Percentiles rank a stretch among this genome's conserved stretches.
Evolutionary conservation across 1,140 invertebrate species (phyloP).

Genomic region (Oppia nitens): DNA sequence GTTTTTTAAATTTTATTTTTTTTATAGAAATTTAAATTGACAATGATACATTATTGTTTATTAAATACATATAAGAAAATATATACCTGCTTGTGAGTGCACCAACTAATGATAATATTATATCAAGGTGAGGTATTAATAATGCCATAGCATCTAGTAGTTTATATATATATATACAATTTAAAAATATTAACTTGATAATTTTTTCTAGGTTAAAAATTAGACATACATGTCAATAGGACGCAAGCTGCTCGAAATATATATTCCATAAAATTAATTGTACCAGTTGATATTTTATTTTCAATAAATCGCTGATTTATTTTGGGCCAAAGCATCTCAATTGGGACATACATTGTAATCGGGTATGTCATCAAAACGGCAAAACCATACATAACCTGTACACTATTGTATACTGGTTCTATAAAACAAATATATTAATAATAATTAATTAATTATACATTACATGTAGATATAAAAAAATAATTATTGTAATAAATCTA

Average conservation of each 20-base stretch:
- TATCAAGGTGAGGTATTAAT: constrained; percentile 51
- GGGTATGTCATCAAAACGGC: constrained; percentile 72
- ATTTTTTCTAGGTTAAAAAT: background rate
- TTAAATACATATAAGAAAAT: background rate
- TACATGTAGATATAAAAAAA: too few relatives aligned
- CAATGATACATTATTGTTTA: background rate
- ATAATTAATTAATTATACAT: too few relatives aligned
- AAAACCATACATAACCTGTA: constrained; percentile 60
- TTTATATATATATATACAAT: constrained; percentile 27
- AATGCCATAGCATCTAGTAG: constrained; percentile 26
- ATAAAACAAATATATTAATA: too few relatives aligned
- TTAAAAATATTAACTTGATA: constrained; percentile 21
- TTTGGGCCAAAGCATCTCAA: constrained; percentile 67
- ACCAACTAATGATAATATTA: constrained; percentile 75
- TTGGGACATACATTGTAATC: constrained; percentile 82
- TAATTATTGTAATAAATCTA: too few relatives aligned
- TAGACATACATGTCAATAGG: constrained; percentile 29
- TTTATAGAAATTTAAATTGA: background rate
- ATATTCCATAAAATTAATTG: constrained; percentile 24
- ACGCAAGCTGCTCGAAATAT: constrained; percentile 28
- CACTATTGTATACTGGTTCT: constrained; percentile 55
- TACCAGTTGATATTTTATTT: constrained; percentile 10
- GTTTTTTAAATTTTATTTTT: background rate
- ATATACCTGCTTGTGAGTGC: constrained; percentile 57
- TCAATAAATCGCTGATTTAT: constrained; percentile 26